These are phyloP conservation scores for Sebastes elongatus DNA, from an alignment of 2,797 vertebrate genomes.

Conservation along the genomic window DNA sequence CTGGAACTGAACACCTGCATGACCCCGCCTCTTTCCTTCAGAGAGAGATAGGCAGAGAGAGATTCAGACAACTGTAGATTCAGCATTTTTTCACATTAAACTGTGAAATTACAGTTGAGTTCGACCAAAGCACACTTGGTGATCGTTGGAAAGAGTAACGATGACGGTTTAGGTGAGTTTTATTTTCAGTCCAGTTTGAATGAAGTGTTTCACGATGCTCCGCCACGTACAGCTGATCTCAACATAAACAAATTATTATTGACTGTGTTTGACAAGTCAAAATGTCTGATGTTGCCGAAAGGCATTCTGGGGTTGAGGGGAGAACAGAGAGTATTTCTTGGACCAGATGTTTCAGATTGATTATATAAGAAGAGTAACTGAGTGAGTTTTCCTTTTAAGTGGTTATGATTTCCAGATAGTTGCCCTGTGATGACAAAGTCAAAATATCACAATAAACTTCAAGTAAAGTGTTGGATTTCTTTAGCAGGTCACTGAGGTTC, in stretches of 20 bases:
- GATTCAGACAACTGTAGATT: too few species aligned
- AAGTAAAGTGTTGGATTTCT: constrained; percentile 26
- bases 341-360: not conserved
- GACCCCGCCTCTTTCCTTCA: too few species aligned
- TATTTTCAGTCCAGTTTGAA: too few species aligned
- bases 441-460: not conserved
- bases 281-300: not conserved
- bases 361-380: not conserved
- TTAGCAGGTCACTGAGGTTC: not conserved
- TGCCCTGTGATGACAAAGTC: not conserved
- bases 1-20: not conserved
- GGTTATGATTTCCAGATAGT: not conserved
- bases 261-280: not conserved
- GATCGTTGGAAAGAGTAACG: too few species aligned
- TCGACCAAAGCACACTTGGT: too few species aligned
- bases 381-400: not conserved
- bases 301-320: not conserved
- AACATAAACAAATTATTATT: not conserved
- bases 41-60: too few species aligned
- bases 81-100: too few species aligned
- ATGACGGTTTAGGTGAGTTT: too few species aligned
- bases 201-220: too few species aligned
- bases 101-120: too few species aligned
- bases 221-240: too few species aligned
- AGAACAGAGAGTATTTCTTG: too few species aligned